Conservation (phyloP, 2,888 invertebrate species). For the Cabera pusaria region DNA sequence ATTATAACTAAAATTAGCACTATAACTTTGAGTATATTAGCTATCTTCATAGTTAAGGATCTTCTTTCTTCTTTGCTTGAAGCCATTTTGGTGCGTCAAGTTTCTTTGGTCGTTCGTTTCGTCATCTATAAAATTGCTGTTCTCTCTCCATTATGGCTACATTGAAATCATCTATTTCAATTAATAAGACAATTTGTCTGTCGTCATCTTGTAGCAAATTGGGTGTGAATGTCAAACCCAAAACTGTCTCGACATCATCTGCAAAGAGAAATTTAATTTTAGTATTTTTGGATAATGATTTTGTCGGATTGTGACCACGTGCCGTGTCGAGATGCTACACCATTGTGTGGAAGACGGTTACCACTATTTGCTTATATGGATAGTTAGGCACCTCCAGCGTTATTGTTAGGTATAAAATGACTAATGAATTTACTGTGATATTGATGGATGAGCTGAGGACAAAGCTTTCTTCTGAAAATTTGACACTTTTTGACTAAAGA, state of each 20-base stretch:
- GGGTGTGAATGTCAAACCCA: slow-evolving; percentile 28
- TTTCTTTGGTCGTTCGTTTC: not conserved
- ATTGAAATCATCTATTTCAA: slow-evolving; percentile 20
- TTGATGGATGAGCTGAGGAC: no score
- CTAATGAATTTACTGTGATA: no score
- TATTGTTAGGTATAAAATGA: no score
- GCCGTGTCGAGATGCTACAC: not conserved
- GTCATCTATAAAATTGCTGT: slow-evolving; percentile 8
- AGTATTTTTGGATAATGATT: not conserved
- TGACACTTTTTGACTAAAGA: no score
- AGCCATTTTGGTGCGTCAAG: slow-evolving; percentile 17
- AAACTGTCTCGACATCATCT: slow-evolving; percentile 41
- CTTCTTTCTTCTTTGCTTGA: slow-evolving; percentile 15
- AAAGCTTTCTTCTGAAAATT: no score
- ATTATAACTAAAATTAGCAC: slow-evolving; percentile 52
- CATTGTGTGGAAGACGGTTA: no score
- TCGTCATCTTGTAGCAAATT: slow-evolving; percentile 27
- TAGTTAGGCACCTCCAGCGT: no score
- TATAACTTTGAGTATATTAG: slow-evolving; percentile 45
- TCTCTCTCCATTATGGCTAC: slow-evolving; percentile 14
- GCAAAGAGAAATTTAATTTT: slow-evolving; percentile 39
- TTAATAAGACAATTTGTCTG: slow-evolving; percentile 2
- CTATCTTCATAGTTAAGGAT: slow-evolving; percentile 27
- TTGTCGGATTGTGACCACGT: not conserved
- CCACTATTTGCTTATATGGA: no score